A percentile compares a stretch with the other conserved stretches of the same genome.
Evolutionary conservation across 2,797 vertebrate genomes (phyloP).

Genomic region (Bovichtus variegatus): DNA sequence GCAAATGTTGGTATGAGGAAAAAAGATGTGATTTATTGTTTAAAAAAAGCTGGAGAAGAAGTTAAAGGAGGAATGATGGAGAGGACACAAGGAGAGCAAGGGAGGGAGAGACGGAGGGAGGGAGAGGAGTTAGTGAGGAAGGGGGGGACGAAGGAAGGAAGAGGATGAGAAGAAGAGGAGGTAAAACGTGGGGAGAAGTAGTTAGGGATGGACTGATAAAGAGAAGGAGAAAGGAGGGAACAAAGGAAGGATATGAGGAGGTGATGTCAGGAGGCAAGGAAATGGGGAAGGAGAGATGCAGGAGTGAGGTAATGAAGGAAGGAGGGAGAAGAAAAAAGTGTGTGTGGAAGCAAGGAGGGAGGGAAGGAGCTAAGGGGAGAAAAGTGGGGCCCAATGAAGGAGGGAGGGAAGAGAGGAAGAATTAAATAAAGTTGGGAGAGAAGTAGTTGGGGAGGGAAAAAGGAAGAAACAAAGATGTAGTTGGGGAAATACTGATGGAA

Average conservation of each 20-base stretch:
- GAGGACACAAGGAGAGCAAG: no score
- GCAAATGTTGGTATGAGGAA: no score
- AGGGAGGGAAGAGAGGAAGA: background rate
- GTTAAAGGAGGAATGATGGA: no score
- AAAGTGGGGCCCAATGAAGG: background rate
- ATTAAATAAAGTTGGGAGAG: no score
- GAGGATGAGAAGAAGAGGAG: background rate
- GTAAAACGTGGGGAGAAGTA: background rate
- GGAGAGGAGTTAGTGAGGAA: no score
- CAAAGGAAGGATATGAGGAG: background rate
- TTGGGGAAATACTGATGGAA: background rate
- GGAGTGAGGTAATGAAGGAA: background rate
- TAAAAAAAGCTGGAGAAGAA: no score
- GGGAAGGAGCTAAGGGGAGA: background rate
- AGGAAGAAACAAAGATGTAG: constrained; percentile 18
- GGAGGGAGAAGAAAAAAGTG: background rate
- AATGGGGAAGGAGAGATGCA: background rate
- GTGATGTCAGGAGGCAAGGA: background rate
- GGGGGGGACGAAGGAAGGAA: no score
- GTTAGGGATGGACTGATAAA: background rate
- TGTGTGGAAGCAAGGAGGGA: background rate
- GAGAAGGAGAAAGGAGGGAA: background rate
- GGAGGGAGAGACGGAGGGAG: no score
- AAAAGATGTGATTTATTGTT: no score
- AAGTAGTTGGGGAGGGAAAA: background rate